phyloP scores from a whole-genome alignment of 2,113 vertebrate genomes.

The Myrmophylax atrothorax region DNA sequence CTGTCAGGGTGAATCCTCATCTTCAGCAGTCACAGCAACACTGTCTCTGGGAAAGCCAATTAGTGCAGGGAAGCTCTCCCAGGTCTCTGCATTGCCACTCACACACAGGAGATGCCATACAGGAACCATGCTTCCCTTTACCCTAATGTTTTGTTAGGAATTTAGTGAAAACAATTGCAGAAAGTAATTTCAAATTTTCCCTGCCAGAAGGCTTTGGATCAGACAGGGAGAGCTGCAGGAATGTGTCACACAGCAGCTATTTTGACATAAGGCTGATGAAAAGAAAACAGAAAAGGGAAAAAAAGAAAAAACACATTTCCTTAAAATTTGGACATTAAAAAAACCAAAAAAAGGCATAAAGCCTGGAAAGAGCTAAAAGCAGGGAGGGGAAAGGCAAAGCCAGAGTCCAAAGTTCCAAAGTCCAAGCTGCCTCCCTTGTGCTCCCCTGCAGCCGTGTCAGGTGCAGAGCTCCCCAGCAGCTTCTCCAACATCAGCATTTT shows the following conservation, averaged over 20 bases:
- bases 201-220: background rate
- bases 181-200: background rate
- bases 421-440: background rate
- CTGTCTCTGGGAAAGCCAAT: background rate
- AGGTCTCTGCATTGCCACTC: background rate
- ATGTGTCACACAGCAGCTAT: background rate
- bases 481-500: background rate
- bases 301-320: background rate
- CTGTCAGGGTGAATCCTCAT: background rate
- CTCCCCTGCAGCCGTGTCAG: background rate
- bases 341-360: background rate
- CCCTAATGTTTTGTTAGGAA: background rate
- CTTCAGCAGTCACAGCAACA: background rate
- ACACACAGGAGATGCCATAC: background rate
- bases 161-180: background rate
- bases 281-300: background rate
- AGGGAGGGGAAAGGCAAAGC: background rate
- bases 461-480: fast-evolving
- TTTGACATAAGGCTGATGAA: background rate
- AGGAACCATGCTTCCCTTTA: background rate
- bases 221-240: background rate
- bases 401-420: conserved; percentile 14
- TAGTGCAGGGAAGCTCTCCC: background rate
- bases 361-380: background rate
- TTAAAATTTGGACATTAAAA: background rate